These are phyloP conservation scores for Aratinga solstitialis DNA, from an alignment of 2,797 vertebrate genomes.

Conservation along the genomic window DNA sequence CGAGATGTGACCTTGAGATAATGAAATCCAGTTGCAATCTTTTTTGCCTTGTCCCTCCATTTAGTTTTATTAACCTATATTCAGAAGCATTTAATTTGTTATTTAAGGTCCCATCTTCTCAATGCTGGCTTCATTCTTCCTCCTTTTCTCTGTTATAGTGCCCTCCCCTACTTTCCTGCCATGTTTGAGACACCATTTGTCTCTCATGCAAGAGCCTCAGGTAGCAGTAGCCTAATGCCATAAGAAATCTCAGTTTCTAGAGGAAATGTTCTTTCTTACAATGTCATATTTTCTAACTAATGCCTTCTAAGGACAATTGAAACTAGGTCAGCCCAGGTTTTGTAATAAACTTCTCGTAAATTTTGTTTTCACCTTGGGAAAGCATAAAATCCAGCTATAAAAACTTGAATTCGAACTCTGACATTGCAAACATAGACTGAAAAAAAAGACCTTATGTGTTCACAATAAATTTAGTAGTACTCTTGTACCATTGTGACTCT, in stretches of 20 bases:
- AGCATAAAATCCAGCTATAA: background rate
- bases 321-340: background rate
- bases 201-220: background rate
- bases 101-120: background rate
- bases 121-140: background rate
- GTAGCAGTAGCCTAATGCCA: background rate
- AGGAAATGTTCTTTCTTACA: background rate
- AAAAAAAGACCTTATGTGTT: fast-evolving
- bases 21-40: background rate
- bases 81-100: background rate
- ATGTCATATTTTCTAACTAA: background rate
- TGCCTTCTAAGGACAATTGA: background rate
- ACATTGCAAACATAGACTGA: background rate
- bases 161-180: background rate
- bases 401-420: background rate
- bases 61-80: background rate
- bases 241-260: background rate
- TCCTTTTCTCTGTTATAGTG: background rate
- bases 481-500: background rate
- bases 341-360: background rate
- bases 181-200: background rate
- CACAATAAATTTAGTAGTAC: background rate
- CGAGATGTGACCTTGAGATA: background rate
- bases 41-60: background rate
- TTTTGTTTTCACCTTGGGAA: background rate